These are phyloP conservation scores for Alexandromys oeconomus DNA, from an alignment of 2,797 vertebrate species.

Conservation along the genomic window DNA sequence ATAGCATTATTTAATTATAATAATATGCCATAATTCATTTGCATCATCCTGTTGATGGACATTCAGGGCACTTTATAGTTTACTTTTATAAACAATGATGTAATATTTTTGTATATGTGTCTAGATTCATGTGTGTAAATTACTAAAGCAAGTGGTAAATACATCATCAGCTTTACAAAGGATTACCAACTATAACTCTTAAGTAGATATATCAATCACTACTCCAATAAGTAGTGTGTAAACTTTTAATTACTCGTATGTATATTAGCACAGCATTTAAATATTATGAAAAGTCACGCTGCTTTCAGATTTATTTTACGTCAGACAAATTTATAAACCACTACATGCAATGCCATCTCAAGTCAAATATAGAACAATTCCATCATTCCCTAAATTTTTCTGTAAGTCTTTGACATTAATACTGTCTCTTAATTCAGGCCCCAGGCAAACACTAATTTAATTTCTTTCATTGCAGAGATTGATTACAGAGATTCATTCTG, in stretches of 20 bases:
- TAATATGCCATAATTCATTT: not conserved
- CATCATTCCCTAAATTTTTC: not conserved
- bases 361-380: not conserved
- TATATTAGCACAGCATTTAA: not conserved
- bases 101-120: not conserved
- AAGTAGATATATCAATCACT: not conserved
- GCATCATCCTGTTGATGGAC: not conserved
- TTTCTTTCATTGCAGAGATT: not conserved
- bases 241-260: not conserved
- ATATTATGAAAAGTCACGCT: not conserved
- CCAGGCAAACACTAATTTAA: not conserved
- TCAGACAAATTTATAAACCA: not conserved
- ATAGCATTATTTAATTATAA: not conserved
- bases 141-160: not conserved
- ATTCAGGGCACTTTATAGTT: not conserved
- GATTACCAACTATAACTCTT: not conserved
- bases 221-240: not conserved
- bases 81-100: not conserved
- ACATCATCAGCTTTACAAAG: not conserved
- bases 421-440: not conserved
- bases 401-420: not conserved
- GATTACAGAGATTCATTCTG: not conserved
- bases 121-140: not conserved
- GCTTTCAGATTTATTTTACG: not conserved
- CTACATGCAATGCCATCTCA: not conserved